Evolutionary conservation across 2,113 vertebrate genomes (phyloP).

Genomic region (Rhipidura dahli): DNA sequence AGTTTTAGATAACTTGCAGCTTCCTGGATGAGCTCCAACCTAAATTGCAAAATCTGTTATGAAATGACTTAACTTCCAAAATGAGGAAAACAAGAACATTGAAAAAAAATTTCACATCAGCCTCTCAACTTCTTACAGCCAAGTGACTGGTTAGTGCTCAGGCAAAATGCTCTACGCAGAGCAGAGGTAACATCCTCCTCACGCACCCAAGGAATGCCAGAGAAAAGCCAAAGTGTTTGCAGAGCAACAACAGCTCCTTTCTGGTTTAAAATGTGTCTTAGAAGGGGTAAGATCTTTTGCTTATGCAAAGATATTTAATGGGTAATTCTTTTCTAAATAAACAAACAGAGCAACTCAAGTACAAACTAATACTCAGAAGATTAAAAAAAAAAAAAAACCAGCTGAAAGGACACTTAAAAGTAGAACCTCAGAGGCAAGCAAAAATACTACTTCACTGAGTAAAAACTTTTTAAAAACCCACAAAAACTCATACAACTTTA

Average conservation of each 20-base stretch:
- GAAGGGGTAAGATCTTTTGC: neutral
- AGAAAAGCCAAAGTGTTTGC: neutral
- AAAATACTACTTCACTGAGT: neutral
- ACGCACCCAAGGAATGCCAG: accelerated
- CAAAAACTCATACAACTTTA: neutral
- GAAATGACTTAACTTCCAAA: neutral
- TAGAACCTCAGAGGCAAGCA: neutral
- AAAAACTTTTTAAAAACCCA: neutral
- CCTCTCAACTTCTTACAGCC: neutral
- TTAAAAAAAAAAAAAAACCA: neutral
- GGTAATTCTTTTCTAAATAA: neutral
- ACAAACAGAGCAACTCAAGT: neutral
- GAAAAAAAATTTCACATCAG: neutral
- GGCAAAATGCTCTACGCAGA: neutral
- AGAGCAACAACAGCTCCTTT: neutral
- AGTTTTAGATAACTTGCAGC: neutral
- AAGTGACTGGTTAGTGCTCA: neutral
- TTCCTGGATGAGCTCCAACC: neutral
- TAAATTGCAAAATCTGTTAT: neutral
- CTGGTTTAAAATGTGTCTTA: neutral
- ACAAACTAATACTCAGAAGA: neutral
- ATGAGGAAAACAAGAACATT: neutral
- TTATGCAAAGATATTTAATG: neutral
- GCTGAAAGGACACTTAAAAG: neutral
- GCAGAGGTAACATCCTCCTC: neutral